A percentile compares a stretch with the other conserved stretches of the same genome.
phyloP scores from a whole-genome alignment of 1,140 invertebrate species.

The Papilio polytes region DNA sequence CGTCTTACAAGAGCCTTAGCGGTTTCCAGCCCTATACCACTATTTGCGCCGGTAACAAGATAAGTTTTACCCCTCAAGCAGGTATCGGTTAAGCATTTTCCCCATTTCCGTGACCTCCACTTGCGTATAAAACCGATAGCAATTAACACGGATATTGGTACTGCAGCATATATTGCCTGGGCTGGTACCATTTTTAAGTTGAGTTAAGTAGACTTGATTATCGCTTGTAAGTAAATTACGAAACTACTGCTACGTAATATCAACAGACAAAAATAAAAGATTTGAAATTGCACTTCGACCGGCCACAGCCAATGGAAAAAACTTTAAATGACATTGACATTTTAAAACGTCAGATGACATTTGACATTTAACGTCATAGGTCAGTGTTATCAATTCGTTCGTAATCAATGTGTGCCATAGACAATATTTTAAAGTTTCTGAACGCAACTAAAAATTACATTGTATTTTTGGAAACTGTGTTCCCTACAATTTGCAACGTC shows the following conservation, averaged over 20 bases:
- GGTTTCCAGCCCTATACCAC: constrained; percentile 91
- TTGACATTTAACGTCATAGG: constrained; percentile 63
- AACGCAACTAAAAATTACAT: too few species aligned
- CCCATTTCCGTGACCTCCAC: constrained; percentile 77
- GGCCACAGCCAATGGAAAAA: constrained; percentile 34
- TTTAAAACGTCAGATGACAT: constrained; percentile 21
- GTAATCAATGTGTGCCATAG: constrained; percentile 43
- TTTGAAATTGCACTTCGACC: constrained; percentile 44
- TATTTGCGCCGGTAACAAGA: constrained; percentile 92
- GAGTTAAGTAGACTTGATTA: background rate
- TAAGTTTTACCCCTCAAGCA: constrained; percentile 83
- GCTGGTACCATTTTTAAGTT: constrained; percentile 59
- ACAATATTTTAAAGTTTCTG: background rate
- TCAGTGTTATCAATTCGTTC: constrained; percentile 52
- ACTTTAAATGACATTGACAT: constrained; percentile 38
- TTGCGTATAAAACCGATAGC: constrained; percentile 75
- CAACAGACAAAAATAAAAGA: constrained; percentile 43
- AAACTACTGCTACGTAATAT: constrained; percentile 31
- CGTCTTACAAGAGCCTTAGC: constrained; percentile 87
- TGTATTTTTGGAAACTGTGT: background rate
- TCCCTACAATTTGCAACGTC: too few species aligned
- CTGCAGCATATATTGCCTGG: constrained; percentile 67
- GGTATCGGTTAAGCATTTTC: constrained; percentile 69
- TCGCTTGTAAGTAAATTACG: background rate
- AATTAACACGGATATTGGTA: constrained; percentile 73